Percentiles rank a stretch among this genome's conserved stretches.
Conservation (phyloP, 2,113 vertebrate genomes). For the Nematolebias whitei region DNA sequence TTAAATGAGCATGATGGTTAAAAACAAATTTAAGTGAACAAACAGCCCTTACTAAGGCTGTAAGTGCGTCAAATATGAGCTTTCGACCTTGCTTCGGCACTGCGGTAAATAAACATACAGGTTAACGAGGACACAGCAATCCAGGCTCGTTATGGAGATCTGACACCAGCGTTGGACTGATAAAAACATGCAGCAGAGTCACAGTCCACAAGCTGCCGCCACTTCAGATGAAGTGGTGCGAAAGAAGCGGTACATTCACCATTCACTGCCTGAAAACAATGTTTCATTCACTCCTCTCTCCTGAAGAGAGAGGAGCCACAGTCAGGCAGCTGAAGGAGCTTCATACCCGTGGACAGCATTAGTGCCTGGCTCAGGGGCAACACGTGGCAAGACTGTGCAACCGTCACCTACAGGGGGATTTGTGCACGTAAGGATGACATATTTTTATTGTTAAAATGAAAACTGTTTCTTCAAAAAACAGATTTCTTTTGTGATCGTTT, state of each 20-base stretch:
- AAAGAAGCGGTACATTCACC: slow-evolving; percentile 72
- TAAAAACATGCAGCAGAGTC: slow-evolving; percentile 35
- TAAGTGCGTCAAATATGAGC: not conserved
- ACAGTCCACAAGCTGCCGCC: slow-evolving; percentile 66
- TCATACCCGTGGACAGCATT: slow-evolving; percentile 1
- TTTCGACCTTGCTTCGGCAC: not conserved
- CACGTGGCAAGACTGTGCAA: not conserved
- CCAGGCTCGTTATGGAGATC: slow-evolving; percentile 26
- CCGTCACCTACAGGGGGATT: not conserved
- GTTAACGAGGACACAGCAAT: slow-evolving; percentile 7
- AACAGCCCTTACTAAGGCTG: slow-evolving; percentile 1
- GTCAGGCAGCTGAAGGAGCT: slow-evolving; percentile 24
- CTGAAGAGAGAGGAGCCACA: slow-evolving; percentile 30
- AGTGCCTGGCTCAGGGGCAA: slow-evolving; percentile 58
- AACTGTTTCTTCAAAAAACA: no score
- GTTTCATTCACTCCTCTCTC: slow-evolving; percentile 67
- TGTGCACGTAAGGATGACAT: not conserved
- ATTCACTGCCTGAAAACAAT: slow-evolving; percentile 70
- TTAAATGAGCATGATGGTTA: not conserved
- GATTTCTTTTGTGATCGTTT: no score
- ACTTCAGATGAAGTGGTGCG: slow-evolving; percentile 75
- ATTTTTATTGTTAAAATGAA: no score
- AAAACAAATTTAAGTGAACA: not conserved
- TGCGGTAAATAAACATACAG: slow-evolving; percentile 25
- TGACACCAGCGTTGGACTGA: slow-evolving; percentile 26